phyloP scores from a whole-genome alignment of 2,888 invertebrate genomes.

The Nemurella pictetii region DNA sequence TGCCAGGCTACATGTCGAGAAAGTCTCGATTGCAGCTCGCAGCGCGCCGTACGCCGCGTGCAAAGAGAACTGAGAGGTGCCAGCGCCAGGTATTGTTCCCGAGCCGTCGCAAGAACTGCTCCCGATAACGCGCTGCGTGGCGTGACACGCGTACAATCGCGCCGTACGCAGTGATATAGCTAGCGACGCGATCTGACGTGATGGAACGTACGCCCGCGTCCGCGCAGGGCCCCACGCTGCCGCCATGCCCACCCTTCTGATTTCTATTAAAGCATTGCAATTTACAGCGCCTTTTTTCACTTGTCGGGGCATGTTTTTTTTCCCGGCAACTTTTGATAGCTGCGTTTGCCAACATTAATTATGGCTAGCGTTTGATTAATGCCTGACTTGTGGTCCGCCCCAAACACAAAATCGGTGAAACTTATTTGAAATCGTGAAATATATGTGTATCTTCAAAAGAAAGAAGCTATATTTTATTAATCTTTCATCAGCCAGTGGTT shows the following conservation, averaged over 20 bases:
- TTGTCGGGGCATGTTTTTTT: background rate
- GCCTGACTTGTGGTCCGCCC: background rate
- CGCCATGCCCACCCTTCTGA: too few species aligned
- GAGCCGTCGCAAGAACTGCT: background rate
- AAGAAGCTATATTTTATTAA: constrained; percentile 16
- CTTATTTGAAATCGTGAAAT: constrained; percentile 28
- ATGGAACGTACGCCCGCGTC: background rate
- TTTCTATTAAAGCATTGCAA: background rate
- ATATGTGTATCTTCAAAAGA: constrained; percentile 25
- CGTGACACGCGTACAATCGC: background rate
- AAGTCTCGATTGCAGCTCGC: background rate
- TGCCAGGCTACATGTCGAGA: background rate
- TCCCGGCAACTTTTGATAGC: constrained; percentile 2
- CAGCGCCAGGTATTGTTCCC: background rate
- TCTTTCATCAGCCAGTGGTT: constrained; percentile 1
- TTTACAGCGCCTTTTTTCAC: background rate
- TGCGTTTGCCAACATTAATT: constrained; percentile 22
- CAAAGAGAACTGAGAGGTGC: background rate
- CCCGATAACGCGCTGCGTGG: background rate
- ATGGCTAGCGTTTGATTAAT: constrained; percentile 16
- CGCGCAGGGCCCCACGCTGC: too few species aligned
- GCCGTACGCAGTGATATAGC: too few species aligned
- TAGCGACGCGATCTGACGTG: too few species aligned
- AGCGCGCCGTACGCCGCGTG: too few species aligned
- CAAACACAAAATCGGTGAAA: constrained; percentile 26